Evolutionary conservation across 2,797 vertebrate species (phyloP).

Genomic region (Phoxinus dragarum): DNA sequence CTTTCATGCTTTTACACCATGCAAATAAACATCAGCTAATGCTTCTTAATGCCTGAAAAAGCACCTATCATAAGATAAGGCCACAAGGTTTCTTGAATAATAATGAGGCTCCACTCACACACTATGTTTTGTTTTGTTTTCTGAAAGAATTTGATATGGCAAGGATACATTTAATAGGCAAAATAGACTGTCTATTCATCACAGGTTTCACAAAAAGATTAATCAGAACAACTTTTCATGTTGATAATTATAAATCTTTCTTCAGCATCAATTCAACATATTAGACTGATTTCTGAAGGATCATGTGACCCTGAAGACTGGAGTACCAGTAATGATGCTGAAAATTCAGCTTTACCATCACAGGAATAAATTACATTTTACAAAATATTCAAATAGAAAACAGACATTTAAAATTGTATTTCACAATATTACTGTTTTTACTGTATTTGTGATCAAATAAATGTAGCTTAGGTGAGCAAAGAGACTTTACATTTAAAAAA

Average conservation of each 20-base stretch:
- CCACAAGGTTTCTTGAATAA: neutral
- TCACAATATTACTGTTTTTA: neutral
- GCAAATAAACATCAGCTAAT: neutral
- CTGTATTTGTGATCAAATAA: neutral
- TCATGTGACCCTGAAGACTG: no score
- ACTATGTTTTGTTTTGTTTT: neutral
- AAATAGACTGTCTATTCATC: neutral
- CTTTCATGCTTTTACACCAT: neutral
- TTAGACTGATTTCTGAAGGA: no score
- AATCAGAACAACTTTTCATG: no score
- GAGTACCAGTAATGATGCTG: no score
- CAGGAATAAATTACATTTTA: no score
- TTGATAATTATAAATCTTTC: no score
- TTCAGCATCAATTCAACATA: no score
- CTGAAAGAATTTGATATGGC: neutral
- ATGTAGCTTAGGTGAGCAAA: neutral
- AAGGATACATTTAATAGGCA: neutral
- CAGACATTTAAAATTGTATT: no score
- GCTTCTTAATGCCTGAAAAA: neutral
- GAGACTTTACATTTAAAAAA: neutral
- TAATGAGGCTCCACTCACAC: neutral
- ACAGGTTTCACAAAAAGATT: no score
- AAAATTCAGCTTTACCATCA: no score
- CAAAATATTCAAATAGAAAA: no score
- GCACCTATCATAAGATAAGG: neutral